Evolutionary conservation across 2,113 vertebrate genomes (phyloP), one percentile per base, ranked within the genome.

Genomic region (Muntiacus reevesi): DNA sequence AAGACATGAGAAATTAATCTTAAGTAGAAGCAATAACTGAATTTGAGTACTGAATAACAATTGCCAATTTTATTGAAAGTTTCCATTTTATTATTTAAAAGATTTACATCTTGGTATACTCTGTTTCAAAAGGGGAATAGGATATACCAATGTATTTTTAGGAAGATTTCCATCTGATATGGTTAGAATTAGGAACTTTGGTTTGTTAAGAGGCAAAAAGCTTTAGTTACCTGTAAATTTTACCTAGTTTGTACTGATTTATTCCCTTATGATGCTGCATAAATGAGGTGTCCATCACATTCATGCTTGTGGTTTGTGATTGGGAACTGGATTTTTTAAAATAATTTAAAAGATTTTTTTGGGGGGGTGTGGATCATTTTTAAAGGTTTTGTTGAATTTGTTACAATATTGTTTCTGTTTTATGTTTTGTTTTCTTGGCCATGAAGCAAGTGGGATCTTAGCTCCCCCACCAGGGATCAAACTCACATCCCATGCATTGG

Each of bases 1-100:
- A 95, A 55, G 36, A 76, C 30, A 23, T 67, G 40, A 97, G 36
- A 97, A 96, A 86, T 87, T 55, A 86, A 62, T 95, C 74, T 94
- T 94, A 96, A 30, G 43, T 94, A 52, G 55, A 94, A 71, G 40
- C 27, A 78, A 57, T 92, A 83, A 78, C 54, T 95, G 85, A 79
- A 81, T 93, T 92, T 84, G 27, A 52, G 5, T 82, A 23, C 55
- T 54, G 30, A 93, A 57, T n/a, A 85, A 60, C 64, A 89, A 59
- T 71, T 93, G 16, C 27, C 30, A 23, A 11, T 50, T 98, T 87
- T 84, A 3, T 94, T 88, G 33, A 25, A 87, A 79, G 95, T 82
- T 47, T 94, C 47, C 50, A 40, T 81, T 82, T 76, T 92, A 30
- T 95, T 96, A 8, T 90, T 88, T 87, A 62, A 93, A 95, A 83